A percentile compares a stretch with the other conserved stretches of the same genome.
Evolutionary conservation across 2,888 invertebrate genomes (phyloP).

Genomic region (Penaeus monodon): DNA sequence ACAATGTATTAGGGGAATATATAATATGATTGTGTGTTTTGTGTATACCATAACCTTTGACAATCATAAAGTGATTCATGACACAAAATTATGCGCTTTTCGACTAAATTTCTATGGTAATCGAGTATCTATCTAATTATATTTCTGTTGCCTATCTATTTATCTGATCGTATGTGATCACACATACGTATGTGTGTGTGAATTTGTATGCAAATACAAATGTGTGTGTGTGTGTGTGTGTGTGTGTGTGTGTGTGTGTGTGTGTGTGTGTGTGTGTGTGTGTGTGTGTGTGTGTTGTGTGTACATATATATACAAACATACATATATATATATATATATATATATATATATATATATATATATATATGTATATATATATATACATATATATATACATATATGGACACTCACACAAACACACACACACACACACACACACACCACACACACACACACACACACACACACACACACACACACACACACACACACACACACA

Average conservation of each 20-base stretch:
- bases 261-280: conserved; percentile 22
- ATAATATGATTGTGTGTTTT: too few species aligned
- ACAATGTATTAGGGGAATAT: neutral
- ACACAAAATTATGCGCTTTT: too few species aligned
- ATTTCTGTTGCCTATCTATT: neutral
- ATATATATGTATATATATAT: neutral
- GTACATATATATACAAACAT: neutral
- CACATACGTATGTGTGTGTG: neutral
- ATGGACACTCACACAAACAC: too few species aligned
- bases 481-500: too few species aligned
- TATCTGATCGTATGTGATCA: neutral
- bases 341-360: neutral
- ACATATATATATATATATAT: neutral
- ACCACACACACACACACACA: too few species aligned
- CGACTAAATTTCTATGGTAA: too few species aligned
- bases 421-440: too few species aligned
- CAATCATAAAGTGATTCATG: too few species aligned
- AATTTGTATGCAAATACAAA: neutral
- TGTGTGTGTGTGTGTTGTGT: conserved; percentile 5
- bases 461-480: too few species aligned
- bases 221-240: neutral
- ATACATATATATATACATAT: neutral
- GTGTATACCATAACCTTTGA: too few species aligned
- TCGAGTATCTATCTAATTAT: neutral
- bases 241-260: conserved; percentile 10